phyloP scores from a whole-genome alignment of 2,113 vertebrate species.

The Triplophysa dalaica region DNA sequence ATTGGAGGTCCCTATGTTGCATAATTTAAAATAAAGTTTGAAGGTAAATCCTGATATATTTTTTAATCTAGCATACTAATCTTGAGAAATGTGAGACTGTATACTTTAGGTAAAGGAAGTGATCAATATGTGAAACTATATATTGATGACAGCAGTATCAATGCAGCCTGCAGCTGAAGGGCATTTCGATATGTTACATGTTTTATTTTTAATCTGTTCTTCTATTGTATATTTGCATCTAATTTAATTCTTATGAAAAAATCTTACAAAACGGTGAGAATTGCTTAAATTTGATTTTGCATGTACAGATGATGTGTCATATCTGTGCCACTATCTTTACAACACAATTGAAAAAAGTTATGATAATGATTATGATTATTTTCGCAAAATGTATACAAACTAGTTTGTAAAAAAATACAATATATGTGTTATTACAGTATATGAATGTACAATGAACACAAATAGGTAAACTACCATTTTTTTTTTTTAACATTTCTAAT shows the following conservation, averaged over 20 bases:
- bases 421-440: no score
- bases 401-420: no score
- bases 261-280: no score
- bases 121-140: slow-evolving; percentile 29
- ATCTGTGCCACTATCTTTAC: no score
- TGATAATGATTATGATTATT: no score
- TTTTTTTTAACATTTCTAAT: not conserved
- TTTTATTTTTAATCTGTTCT: not conserved
- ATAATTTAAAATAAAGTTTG: slow-evolving; percentile 24
- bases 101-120: not conserved
- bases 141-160: slow-evolving; percentile 13
- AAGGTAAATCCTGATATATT: not conserved
- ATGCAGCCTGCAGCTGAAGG: not conserved
- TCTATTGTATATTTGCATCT: not conserved
- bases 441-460: no score
- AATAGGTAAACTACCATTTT: no score
- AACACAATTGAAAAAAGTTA: no score
- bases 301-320: no score
- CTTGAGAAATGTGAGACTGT: not conserved
- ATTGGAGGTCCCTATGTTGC: not conserved
- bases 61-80: not conserved
- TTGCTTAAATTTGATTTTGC: no score
- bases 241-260: no score
- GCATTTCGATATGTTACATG: not conserved
- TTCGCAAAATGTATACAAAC: no score